Evolutionary conservation across 35 echinoderm and acorn worm genomes (phyloP).

Genomic region (Ptychodera flava): DNA sequence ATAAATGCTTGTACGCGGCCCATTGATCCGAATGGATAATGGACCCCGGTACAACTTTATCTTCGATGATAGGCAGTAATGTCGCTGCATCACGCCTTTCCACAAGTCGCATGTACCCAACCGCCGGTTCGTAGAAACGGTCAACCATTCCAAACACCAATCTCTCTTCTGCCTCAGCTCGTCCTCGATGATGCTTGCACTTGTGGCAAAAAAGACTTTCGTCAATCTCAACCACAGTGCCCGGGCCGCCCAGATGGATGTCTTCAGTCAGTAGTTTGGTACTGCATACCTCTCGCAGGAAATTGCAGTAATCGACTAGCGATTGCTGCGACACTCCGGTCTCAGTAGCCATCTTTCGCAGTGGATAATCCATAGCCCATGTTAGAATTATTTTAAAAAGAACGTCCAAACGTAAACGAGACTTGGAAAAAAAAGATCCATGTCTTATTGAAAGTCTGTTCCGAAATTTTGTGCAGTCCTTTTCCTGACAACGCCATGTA

Average conservation of each 20-base stretch:
- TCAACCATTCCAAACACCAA: slow-evolving; percentile 23
- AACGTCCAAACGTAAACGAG: too few relatives aligned
- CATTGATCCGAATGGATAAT: slow-evolving; percentile 41
- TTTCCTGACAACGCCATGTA: too few relatives aligned
- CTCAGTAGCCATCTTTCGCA: too few relatives aligned
- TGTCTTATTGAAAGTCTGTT: too few relatives aligned
- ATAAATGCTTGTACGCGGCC: slow-evolving; percentile 7
- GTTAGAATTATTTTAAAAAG: too few relatives aligned
- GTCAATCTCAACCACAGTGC: slow-evolving; percentile 20
- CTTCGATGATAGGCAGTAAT: slow-evolving; percentile 29
- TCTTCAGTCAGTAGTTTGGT: background rate
- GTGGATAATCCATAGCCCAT: too few relatives aligned
- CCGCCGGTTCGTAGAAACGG: background rate
- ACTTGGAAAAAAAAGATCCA: too few relatives aligned
- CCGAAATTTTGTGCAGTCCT: too few relatives aligned
- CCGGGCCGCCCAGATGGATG: slow-evolving; percentile 13
- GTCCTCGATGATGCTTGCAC: slow-evolving; percentile 22
- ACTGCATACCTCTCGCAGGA: slow-evolving; percentile 6
- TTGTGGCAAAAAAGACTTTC: too few relatives aligned
- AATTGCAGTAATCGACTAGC: too few relatives aligned
- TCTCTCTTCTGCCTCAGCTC: background rate
- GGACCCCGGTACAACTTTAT: slow-evolving; percentile 1
- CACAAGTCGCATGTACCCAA: slow-evolving; percentile 29
- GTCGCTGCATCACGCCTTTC: slow-evolving; percentile 12
- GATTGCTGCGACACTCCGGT: too few relatives aligned